Percentiles rank a stretch among this genome's conserved stretches.
phyloP scores from a whole-genome alignment of 2,888 invertebrate species.

The Mycalesis mineus region DNA sequence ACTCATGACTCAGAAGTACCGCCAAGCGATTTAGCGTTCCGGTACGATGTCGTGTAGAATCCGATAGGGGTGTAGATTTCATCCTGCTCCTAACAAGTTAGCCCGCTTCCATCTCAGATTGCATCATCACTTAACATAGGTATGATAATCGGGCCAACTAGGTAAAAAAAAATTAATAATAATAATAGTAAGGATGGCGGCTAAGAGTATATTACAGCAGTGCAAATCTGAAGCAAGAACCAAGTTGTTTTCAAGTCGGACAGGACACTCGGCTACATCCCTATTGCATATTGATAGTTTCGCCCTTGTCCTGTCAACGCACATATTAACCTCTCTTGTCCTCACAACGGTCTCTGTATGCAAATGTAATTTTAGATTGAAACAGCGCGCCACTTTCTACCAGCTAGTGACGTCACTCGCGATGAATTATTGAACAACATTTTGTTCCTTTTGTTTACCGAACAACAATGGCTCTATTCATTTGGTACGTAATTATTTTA shows the following conservation, averaged over 20 bases:
- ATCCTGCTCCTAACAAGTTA: too few relatives aligned
- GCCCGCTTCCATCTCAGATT: too few relatives aligned
- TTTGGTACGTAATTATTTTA: background rate
- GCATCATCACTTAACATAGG: too few relatives aligned
- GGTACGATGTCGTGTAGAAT: too few relatives aligned
- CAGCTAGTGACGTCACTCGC: slow-evolving; percentile 31
- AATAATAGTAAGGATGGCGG: too few relatives aligned
- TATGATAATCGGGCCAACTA: too few relatives aligned
- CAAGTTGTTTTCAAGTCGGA: background rate
- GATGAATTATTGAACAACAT: slow-evolving; percentile 21
- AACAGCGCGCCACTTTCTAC: slow-evolving; percentile 34
- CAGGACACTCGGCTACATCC: background rate
- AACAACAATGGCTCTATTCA: slow-evolving; percentile 6
- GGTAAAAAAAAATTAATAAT: too few relatives aligned
- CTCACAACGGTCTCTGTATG: slow-evolving; percentile 36
- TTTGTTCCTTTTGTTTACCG: slow-evolving; percentile 19
- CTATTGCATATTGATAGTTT: slow-evolving; percentile 24
- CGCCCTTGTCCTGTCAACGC: slow-evolving; percentile 49
- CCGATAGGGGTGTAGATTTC: too few relatives aligned
- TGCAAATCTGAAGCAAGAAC: too few relatives aligned
- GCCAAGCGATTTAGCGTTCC: too few relatives aligned
- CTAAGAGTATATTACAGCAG: too few relatives aligned
- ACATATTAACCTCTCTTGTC: slow-evolving; percentile 46
- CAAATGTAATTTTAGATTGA: slow-evolving; percentile 38
- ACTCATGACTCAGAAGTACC: too few relatives aligned